Conservation (phyloP, 1,140 invertebrate species). For the Bombus sibiricus region DNA sequence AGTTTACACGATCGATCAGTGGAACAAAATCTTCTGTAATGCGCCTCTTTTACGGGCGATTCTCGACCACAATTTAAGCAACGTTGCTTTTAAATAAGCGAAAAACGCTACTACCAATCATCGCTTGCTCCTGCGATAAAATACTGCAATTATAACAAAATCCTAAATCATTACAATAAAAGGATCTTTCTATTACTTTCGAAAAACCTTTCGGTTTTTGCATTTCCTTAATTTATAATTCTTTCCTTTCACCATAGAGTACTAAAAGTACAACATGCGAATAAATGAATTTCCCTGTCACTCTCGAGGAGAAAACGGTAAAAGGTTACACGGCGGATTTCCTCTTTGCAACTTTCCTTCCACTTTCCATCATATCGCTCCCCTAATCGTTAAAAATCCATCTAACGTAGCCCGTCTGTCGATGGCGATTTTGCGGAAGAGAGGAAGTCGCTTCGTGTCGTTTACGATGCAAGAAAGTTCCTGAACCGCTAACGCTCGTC, state of each 20-base stretch:
- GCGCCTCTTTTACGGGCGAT: too few relatives aligned
- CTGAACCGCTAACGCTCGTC: conserved; percentile 14
- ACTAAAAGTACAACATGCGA: too few relatives aligned
- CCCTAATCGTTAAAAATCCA: background rate
- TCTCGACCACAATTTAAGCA: background rate
- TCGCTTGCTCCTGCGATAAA: too few relatives aligned
- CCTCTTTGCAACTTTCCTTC: conserved; percentile 1
- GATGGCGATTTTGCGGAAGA: background rate
- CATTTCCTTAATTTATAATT: background rate
- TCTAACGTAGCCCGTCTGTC: background rate
- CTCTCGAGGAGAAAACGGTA: background rate
- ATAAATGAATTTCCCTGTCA: background rate
- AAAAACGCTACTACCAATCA: too few relatives aligned
- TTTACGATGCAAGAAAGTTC: conserved; percentile 53
- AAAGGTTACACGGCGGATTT: background rate
- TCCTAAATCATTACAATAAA: background rate
- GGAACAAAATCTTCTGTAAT: background rate
- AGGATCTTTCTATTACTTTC: background rate
- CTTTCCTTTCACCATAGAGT: background rate
- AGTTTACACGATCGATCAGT: background rate
- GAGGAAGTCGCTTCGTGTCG: conserved; percentile 1
- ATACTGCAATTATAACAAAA: too few relatives aligned
- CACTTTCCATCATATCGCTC: background rate
- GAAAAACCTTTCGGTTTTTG: background rate
- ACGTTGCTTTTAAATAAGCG: background rate